A percentile compares a stretch with the other conserved stretches of the same genome.
These are phyloP conservation scores for Cuculus canorus DNA, from an alignment of 2,797 vertebrate species.

Conservation along the genomic window DNA sequence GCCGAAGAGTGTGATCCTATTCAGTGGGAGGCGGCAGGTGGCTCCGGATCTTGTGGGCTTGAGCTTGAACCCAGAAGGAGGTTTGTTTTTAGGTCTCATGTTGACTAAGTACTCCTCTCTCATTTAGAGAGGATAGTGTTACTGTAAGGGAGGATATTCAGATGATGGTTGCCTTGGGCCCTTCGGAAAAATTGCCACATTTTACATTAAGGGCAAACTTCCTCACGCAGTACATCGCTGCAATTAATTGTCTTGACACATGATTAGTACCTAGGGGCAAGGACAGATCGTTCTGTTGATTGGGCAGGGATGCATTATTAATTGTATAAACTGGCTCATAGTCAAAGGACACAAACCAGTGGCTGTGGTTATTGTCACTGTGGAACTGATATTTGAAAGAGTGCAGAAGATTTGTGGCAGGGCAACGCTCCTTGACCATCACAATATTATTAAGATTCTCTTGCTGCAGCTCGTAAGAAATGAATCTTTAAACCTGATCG, in stretches of 20 bases:
- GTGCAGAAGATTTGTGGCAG: background rate
- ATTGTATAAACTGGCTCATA: constrained; percentile 31
- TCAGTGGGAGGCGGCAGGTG: background rate
- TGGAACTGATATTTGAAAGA: constrained; percentile 27
- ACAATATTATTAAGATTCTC: background rate
- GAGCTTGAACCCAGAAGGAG: background rate
- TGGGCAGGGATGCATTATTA: constrained; percentile 52
- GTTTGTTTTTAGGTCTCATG: background rate
- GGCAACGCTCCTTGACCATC: background rate
- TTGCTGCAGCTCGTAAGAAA: background rate
- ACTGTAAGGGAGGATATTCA: constrained; percentile 2
- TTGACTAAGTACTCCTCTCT: constrained; percentile 25
- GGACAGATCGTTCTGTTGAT: constrained; percentile 36
- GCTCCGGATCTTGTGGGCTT: background rate
- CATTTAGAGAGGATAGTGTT: background rate
- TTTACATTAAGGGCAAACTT: constrained; percentile 21
- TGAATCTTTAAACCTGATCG: background rate
- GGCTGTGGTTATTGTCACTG: background rate
- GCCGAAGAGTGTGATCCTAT: background rate
- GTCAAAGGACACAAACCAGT: constrained; percentile 46
- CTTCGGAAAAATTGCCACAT: constrained; percentile 15
- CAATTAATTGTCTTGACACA: constrained; percentile 64
- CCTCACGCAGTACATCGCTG: background rate
- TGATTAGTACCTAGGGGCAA: constrained; percentile 62
- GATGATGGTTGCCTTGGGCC: background rate